Percentiles rank a stretch among this genome's conserved stretches.
Evolutionary conservation across 2,888 invertebrate genomes (phyloP).

Genomic region (Diogma glabrata): DNA sequence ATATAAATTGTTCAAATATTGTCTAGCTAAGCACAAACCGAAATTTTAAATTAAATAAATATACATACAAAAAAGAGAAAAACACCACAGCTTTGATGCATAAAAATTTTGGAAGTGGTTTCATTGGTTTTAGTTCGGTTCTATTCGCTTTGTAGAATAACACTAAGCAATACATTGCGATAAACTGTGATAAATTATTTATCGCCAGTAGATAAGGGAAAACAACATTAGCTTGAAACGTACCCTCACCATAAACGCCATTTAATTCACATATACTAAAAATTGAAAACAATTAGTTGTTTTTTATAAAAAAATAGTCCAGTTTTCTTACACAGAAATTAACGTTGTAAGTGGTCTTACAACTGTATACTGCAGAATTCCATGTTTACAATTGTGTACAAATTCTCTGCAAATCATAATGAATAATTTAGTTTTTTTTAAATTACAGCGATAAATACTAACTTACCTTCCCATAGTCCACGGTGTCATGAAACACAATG

Average conservation of each 20-base stretch:
- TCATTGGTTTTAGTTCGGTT: slow-evolving; percentile 75
- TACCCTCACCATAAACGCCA: slow-evolving; percentile 84
- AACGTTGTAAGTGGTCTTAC: slow-evolving; percentile 82
- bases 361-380: slow-evolving; percentile 89
- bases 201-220: slow-evolving; percentile 81
- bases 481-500: slow-evolving; percentile 79
- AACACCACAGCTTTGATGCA: slow-evolving; percentile 97
- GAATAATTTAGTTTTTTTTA: no score
- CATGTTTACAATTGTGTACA: slow-evolving; percentile 91
- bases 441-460: slow-evolving; percentile 12
- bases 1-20: not conserved
- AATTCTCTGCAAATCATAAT: slow-evolving; percentile 70
- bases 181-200: slow-evolving; percentile 89
- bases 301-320: not conserved
- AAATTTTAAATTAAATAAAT: not conserved
- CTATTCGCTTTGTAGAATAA: slow-evolving; percentile 86
- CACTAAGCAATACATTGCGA: slow-evolving; percentile 92
- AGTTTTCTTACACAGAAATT: slow-evolving; percentile 66
- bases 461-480: slow-evolving; percentile 83
- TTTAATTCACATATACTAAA: slow-evolving; percentile 70
- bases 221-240: slow-evolving; percentile 72
- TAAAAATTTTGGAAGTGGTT: slow-evolving; percentile 87
- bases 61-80: slow-evolving; percentile 93
- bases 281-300: slow-evolving; percentile 17
- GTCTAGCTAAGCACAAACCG: not conserved